Base-by-base conservation (phyloP, 2,888 invertebrate species). In the Diarsia rubi region DNA sequence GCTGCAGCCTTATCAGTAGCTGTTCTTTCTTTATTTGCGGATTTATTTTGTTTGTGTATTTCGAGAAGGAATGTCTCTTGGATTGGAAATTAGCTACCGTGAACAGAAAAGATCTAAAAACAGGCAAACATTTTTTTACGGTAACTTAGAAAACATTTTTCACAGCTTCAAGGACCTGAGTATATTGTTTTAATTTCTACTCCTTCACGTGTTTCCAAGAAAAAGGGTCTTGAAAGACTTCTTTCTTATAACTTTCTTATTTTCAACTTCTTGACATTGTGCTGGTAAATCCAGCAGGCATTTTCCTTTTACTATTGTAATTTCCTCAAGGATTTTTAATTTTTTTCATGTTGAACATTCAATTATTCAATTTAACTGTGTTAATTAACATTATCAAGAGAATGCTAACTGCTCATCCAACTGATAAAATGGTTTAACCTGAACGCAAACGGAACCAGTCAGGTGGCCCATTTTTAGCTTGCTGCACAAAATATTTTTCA, bases 1-100 rank as follows among this genome's bases (percentile, higher is more conserved):
- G 44, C 9, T 74, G 69, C 77, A 69, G 52, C 49, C 64, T 78
- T 80, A 81, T 86, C 75, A 81, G 57, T 63, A 27, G 45, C 52
- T 57, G 31, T n/a, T n/a, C 52, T 60, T 62, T 78, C 54, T 73
- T 52, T 74, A 73, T 31, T 21, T n/a, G 64, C n/a, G 16, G 45
- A 16, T 78, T 64, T 42, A 45, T 37, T 76, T 59, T 27, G 31
- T 59, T 0, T 27, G 37, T 16, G 24, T 45, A 52, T 72, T 42
- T 42, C 2, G 27, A 2, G 37, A 14, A 4, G 45, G 31, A 44
- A 8, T 21, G 19, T 27, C n/a, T 64, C 27, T n/a, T 16, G 12
- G 37, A 12, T 2, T 37, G 49, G 27, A 31, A 4, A 31, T 59
- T 59, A 3, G n/a, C 1, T 24, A 42, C 62, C 62, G 62, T 2